These are phyloP conservation scores for Hermaeophaga mercurialis DNA, from an alignment of 2,888 invertebrate species.

Conservation along the genomic window DNA sequence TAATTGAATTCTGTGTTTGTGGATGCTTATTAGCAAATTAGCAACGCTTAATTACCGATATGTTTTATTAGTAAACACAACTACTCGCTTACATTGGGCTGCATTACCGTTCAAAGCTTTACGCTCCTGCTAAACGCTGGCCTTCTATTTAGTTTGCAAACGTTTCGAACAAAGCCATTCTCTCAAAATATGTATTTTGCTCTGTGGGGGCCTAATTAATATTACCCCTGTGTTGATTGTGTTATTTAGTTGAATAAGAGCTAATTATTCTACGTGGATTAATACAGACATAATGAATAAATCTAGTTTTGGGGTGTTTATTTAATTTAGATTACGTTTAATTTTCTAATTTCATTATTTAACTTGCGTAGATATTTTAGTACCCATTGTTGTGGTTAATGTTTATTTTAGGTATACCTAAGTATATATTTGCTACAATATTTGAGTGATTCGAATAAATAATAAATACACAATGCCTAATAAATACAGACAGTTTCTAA, in stretches of 20 bases:
- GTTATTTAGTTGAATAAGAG: conserved; percentile 32
- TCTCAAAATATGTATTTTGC: conserved; percentile 41
- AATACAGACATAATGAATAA: conserved; percentile 17
- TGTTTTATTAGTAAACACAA: conserved; percentile 59
- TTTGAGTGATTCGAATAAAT: too few species aligned
- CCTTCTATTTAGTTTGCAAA: conserved; percentile 26
- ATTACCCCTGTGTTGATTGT: conserved; percentile 33
- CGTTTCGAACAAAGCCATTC: conserved; percentile 28
- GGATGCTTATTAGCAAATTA: conserved; percentile 60
- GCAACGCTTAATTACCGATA: conserved; percentile 59
- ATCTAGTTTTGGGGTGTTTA: conserved; percentile 15
- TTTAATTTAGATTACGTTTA: conserved; percentile 13
- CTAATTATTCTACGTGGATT: conserved; percentile 24
- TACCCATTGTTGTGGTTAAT: conserved; percentile 10
- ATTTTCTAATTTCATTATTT: conserved; percentile 17
- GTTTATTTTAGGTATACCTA: too few species aligned
- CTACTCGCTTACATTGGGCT: conserved; percentile 56
- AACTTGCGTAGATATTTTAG: conserved; percentile 16
- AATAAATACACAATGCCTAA: too few species aligned
- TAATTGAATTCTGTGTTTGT: conserved; percentile 59
- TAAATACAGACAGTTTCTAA: too few species aligned
- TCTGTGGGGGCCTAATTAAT: conserved; percentile 34
- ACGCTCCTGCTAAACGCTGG: conserved; percentile 22
- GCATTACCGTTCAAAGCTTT: conserved; percentile 53
- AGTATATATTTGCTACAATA: too few species aligned